These are phyloP conservation scores for Ctenodactylus gundi DNA, from an alignment of 2,113 vertebrate genomes.

Conservation along the genomic window DNA sequence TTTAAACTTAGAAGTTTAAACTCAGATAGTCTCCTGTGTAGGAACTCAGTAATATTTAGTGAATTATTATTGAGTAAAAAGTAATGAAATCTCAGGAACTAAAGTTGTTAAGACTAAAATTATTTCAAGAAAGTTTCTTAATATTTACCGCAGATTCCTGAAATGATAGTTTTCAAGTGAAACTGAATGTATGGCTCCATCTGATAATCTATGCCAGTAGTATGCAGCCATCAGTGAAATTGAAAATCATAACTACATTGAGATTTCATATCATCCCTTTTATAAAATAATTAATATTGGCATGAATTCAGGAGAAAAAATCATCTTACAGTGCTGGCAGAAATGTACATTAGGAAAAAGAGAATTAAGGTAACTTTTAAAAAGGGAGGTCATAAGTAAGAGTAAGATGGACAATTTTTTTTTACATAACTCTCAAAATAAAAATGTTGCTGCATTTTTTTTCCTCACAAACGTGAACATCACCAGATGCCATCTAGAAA, in stretches of 20 bases:
- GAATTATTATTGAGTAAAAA: not conserved
- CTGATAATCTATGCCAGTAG: too few relatives aligned
- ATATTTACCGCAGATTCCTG: not conserved
- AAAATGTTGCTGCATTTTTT: slow-evolving; percentile 37
- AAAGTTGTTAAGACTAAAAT: not conserved
- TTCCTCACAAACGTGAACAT: not conserved
- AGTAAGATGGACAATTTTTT: not conserved
- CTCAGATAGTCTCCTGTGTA: too few relatives aligned
- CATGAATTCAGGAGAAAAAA: too few relatives aligned
- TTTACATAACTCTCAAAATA: not conserved
- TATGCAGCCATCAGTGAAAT: not conserved
- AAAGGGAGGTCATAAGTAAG: too few relatives aligned
- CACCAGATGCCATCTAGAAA: slow-evolving; percentile 9
- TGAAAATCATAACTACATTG: not conserved
- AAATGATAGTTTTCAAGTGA: not conserved
- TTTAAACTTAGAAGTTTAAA: not conserved
- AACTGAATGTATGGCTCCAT: not conserved
- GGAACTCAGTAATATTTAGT: too few relatives aligned
- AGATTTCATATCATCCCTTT: not conserved
- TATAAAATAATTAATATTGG: too few relatives aligned
- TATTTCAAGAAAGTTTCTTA: too few relatives aligned
- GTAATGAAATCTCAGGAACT: not conserved
- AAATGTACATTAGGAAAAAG: too few relatives aligned
- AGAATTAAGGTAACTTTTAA: too few relatives aligned
- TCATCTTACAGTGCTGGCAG: too few relatives aligned